Base-by-base conservation (phyloP, 2,888 invertebrate species). In the Chrysomela aeneicollis region DNA sequence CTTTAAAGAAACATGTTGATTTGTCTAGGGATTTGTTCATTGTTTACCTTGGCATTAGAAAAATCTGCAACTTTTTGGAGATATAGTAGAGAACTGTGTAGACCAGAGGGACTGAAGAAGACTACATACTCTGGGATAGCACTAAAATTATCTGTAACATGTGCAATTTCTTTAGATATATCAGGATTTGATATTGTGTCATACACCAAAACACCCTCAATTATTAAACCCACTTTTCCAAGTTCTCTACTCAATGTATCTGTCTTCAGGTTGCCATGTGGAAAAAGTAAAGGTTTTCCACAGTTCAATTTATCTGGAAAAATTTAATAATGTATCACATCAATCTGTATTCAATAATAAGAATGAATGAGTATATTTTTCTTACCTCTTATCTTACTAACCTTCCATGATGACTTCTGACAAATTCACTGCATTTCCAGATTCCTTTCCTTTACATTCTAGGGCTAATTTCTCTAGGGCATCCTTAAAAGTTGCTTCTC, bases 91-190 rank as follows among this genome's bases (percentile, higher is more conserved):
- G 83, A 82, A 73, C 82, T 85, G 59, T 82, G 83, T 0, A 87
- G 82, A 18, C 87, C 87, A 4, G 87, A 87, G 0, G 88, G 87
- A 72, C 87, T 87, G 70, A 88, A 88, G 78, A 86, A 87, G 1
- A 87, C 84, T 37, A 87, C 73, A 75, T 79, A 86, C 71, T 86
- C 85, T 0, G 86, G 82, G 47, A 85, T 81, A 35, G 68, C 66
- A 21, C 63, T 73, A 54, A 75, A 81, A 68, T 80, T 77, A 1
- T 82, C 73, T 6, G 83, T 80, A 0, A 82, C 73, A 1, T 81
- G 76, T 1, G 69, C 70, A 21, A 86, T 80, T 50, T 86, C 82
- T 67, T 82, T 78, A 37, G 81, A 80, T 58, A 88, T 74, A 63
- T 82, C 79, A 0, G 83, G 81, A 78, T 84, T 86, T 35, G 83